Evolutionary conservation across 2,797 vertebrate species (phyloP).

Genomic region (Triplophysa yarkandensis): DNA sequence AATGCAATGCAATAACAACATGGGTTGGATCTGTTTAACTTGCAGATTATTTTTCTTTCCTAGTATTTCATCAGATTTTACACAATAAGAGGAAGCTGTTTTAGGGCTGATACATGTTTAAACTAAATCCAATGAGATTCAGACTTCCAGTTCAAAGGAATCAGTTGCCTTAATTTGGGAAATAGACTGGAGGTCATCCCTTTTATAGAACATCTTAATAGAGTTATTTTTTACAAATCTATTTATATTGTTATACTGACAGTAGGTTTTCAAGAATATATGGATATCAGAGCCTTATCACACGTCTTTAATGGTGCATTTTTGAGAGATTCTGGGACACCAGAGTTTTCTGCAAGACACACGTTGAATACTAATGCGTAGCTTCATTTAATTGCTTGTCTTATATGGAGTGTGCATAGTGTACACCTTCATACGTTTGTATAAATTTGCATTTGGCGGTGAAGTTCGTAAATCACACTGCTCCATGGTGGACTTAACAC

Average conservation of each 20-base stretch:
- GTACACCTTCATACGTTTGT: not conserved
- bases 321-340: not conserved
- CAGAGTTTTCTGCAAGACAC: not conserved
- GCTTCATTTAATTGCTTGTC: not conserved
- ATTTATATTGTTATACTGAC: slow-evolving; percentile 5
- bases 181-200: slow-evolving; percentile 14
- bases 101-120: not conserved
- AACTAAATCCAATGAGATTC: slow-evolving; percentile 16
- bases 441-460: not conserved
- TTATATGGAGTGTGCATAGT: not conserved
- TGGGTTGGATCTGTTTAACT: not conserved
- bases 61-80: not conserved
- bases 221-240: slow-evolving; percentile 13
- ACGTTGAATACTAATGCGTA: not conserved
- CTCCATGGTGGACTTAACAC: not conserved
- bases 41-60: not conserved
- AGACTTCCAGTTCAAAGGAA: slow-evolving; percentile 20
- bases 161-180: slow-evolving; percentile 30
- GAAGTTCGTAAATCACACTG: too few relatives aligned
- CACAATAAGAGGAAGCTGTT: not conserved
- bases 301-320: not conserved
- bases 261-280: not conserved
- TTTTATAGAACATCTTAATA: slow-evolving; percentile 24
- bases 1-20: not conserved
- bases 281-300: not conserved